A percentile compares a stretch with the other conserved stretches of the same genome.
These are phyloP conservation scores for Epiperipatus broadwayi DNA, from an alignment of 2,888 invertebrate species.

Conservation along the genomic window DNA sequence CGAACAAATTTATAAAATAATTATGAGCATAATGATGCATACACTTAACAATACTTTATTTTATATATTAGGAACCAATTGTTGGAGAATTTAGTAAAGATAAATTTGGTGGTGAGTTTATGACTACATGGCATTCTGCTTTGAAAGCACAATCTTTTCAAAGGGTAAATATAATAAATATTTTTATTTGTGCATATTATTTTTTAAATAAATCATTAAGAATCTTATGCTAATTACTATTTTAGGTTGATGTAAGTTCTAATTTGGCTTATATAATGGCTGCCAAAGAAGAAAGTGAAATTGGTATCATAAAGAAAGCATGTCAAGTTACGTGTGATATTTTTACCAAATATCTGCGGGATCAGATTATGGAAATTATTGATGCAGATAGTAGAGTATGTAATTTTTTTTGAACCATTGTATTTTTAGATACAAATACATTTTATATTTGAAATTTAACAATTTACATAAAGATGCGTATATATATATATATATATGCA, in stretches of 20 bases:
- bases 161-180: constrained; percentile 33
- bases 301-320: constrained; percentile 74
- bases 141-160: constrained; percentile 60
- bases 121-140: constrained; percentile 66
- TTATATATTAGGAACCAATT: constrained; percentile 43
- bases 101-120: constrained; percentile 76
- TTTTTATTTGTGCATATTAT: constrained; percentile 4
- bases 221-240: constrained; percentile 8
- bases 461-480: too few species aligned
- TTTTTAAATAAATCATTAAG: too few species aligned
- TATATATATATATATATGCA: too few species aligned
- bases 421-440: too few species aligned
- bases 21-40: background rate
- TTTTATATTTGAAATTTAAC: too few species aligned
- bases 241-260: constrained; percentile 52
- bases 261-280: constrained; percentile 70
- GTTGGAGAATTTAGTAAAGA: constrained; percentile 83
- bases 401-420: constrained; percentile 21
- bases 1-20: too few species aligned
- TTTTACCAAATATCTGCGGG: constrained; percentile 85
- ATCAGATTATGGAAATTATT: constrained; percentile 95
- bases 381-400: constrained; percentile 96
- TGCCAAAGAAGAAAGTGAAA: constrained; percentile 80
- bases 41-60: constrained; percentile 4
- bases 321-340: constrained; percentile 80